Conservation (phyloP, 37 sponge, comb jelly and placozoan species). For the Bolinopsis microptera region DNA sequence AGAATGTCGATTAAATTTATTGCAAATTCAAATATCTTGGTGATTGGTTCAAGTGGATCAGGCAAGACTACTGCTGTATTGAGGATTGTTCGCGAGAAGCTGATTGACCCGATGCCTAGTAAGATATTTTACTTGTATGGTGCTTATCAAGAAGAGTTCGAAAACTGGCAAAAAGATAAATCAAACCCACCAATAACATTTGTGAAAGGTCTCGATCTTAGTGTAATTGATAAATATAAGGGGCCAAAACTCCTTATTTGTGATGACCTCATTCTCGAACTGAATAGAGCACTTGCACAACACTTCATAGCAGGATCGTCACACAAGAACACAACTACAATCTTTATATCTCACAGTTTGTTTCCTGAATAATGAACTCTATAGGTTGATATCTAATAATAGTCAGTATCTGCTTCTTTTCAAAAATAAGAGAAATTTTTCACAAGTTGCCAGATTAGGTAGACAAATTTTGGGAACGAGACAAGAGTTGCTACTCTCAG, state of each 20-base stretch:
- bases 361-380: neutral
- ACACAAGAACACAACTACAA: neutral
- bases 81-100: neutral
- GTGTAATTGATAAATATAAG: neutral
- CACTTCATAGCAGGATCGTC: neutral
- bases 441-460: neutral
- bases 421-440: neutral
- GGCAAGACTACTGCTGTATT: neutral
- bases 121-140: neutral
- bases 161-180: neutral
- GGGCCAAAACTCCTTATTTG: neutral
- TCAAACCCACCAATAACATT: no score
- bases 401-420: neutral
- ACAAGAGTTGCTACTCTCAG: no score
- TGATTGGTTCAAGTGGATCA: neutral
- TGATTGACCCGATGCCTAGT: neutral
- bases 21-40: neutral
- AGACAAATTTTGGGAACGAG: no score
- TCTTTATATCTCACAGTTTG: neutral
- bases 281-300: neutral
- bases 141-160: neutral
- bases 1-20: no score
- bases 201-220: neutral
- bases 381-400: neutral
- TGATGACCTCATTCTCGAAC: neutral